Evolutionary conservation across 2,797 vertebrate species (phyloP).

Genomic region (Morelia viridis): DNA sequence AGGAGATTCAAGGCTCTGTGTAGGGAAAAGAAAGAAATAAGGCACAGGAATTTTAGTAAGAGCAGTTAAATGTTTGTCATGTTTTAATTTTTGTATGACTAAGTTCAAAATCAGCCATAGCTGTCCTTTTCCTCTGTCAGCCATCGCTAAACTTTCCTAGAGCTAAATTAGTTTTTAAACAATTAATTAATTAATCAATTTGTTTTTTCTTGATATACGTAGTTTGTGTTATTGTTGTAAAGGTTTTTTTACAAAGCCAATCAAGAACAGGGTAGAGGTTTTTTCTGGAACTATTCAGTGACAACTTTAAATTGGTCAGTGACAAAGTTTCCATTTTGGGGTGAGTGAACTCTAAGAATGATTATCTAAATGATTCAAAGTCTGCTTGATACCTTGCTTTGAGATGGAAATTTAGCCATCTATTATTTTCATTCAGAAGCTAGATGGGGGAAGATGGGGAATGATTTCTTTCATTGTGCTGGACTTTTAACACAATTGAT

Average conservation of each 20-base stretch:
- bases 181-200: neutral
- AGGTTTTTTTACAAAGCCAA: neutral
- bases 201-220: neutral
- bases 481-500: neutral
- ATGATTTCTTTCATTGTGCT: neutral
- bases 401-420: neutral
- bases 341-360: neutral
- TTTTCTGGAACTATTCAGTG: neutral
- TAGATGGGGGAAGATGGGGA: neutral
- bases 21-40: neutral
- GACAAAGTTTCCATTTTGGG: neutral
- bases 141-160: neutral
- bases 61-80: neutral
- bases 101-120: neutral
- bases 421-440: neutral
- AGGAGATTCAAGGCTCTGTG: neutral
- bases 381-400: neutral
- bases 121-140: neutral
- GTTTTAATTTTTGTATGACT: neutral
- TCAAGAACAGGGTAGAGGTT: neutral
- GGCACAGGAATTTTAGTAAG: neutral
- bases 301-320: neutral
- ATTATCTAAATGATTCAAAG: neutral
- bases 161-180: neutral
- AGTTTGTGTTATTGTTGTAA: neutral